phyloP scores from a whole-genome alignment of 2,888 invertebrate species.

The Lepidonotus clava region DNA sequence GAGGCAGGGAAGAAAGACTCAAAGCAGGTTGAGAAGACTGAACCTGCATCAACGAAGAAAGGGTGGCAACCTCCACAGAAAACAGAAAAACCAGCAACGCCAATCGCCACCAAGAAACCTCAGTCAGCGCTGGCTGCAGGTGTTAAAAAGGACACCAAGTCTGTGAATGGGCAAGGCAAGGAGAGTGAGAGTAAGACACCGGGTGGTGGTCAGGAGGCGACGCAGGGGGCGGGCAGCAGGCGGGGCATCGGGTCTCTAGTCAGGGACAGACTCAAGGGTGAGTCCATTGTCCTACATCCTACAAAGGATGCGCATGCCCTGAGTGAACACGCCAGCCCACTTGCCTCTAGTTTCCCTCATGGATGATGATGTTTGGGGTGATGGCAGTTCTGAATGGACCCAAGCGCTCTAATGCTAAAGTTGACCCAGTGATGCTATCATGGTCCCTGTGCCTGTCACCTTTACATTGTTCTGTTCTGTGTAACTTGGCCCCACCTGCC shows the following conservation, averaged over 20 bases:
- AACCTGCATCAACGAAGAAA: neutral
- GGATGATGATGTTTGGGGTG: neutral
- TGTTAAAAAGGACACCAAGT: neutral
- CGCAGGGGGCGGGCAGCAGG: neutral
- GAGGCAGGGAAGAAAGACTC: neutral
- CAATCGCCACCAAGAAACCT: neutral
- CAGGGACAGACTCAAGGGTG: conserved; percentile 40
- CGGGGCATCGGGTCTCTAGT: conserved; percentile 29
- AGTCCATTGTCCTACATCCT: neutral
- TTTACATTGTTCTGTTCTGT: neutral
- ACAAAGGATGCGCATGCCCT: neutral
- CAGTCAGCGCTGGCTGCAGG: neutral
- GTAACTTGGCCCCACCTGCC: no score
- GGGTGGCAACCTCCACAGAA: neutral
- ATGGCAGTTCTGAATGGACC: neutral
- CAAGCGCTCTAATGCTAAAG: neutral
- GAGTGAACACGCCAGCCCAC: conserved; percentile 8
- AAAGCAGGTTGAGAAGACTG: neutral
- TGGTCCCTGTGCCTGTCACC: neutral
- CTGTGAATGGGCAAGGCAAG: neutral
- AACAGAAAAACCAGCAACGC: neutral
- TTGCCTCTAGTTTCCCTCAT: neutral
- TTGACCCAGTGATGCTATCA: neutral
- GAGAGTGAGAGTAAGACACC: neutral
- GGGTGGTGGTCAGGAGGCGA: neutral